phyloP scores from a whole-genome alignment of 2,113 vertebrate genomes.

The Meles meles region DNA sequence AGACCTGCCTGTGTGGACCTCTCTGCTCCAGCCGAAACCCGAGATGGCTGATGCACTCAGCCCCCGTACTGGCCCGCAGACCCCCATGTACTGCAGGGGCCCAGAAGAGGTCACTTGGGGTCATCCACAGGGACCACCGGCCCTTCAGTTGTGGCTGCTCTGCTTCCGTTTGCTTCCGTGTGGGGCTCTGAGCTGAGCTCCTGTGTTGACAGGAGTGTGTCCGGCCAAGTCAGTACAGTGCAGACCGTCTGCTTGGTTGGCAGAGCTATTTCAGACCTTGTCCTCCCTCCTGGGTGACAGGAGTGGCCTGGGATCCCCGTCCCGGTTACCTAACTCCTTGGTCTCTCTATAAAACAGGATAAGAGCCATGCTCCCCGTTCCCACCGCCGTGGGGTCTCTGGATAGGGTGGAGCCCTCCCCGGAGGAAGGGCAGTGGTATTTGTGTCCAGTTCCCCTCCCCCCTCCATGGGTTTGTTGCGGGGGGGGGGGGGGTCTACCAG shows the following conservation, averaged over 20 bases:
- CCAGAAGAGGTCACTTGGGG: neutral
- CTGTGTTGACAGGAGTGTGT: neutral
- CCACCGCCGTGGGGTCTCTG: neutral
- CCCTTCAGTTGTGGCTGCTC: neutral
- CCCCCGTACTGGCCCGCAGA: neutral
- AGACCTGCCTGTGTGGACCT: neutral
- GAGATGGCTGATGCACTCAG: rapidly evolving
- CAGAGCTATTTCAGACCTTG: neutral
- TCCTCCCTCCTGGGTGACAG: neutral
- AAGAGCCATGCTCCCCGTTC: neutral
- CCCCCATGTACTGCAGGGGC: rapidly evolving
- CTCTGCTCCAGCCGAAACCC: neutral
- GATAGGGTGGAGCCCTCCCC: neutral
- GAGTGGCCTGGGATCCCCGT: neutral
- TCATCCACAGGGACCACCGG: neutral
- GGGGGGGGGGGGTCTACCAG: rapidly evolving
- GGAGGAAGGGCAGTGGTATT: rapidly evolving
- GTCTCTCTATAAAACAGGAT: neutral
- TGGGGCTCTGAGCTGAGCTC: neutral
- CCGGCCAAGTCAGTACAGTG: rapidly evolving
- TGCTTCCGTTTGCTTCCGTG: neutral
- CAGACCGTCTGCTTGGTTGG: neutral
- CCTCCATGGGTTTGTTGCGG: rapidly evolving
- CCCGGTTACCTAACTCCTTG: neutral
- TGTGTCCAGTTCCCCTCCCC: too few species aligned